Base-by-base conservation (phyloP, 2,113 vertebrate genomes). In the Micronycteris hirsuta region DNA sequence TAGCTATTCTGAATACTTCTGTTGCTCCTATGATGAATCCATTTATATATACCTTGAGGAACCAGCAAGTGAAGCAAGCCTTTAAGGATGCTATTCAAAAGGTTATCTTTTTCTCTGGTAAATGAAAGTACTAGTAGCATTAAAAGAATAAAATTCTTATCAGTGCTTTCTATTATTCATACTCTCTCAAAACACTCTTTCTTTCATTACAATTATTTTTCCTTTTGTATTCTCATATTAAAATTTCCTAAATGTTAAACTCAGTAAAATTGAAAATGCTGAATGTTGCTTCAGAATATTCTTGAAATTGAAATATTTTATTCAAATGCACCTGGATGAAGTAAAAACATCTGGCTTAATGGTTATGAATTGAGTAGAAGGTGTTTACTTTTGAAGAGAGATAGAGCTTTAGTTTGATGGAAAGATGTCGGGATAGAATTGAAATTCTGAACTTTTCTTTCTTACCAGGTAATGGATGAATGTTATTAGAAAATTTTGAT, bases 1-100 rank as follows among this genome's bases (percentile, higher is more conserved):
- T 97, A 4, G 93, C 95, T 31, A 96, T 97, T 68, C 71, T 98
- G 13, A 98, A 95, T 47, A 97, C 95, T 12, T 97, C 95, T 26
- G 83, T 97, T 33, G 92, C 94, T 80, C 90, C 92, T 8, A 96
- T 96, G 92, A 96, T 97, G 94, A 97, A 97, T 74, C 95, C 94
- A 2, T 97, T 97, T 31, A 96, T 96, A 58, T 96, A 97, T 4
- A 89, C 87, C 4, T 36, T 97, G 82, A 91, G 92, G 15, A 97
- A 96, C 70, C 67, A 97, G 52, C 89, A 95, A 76, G 93, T 95
- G 31, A 97, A 90, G 31, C 86, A 97, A 94, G 97, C 89, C 13
- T 91, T 97, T 45, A 96, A 96, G 36, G 68, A 89, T 2, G 78
- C 28, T 11, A 56, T 96, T 20, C 87, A 96, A 24, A 97, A 86